Conservation (phyloP, 1,140 invertebrate species). For the Penaeus indicus region DNA sequence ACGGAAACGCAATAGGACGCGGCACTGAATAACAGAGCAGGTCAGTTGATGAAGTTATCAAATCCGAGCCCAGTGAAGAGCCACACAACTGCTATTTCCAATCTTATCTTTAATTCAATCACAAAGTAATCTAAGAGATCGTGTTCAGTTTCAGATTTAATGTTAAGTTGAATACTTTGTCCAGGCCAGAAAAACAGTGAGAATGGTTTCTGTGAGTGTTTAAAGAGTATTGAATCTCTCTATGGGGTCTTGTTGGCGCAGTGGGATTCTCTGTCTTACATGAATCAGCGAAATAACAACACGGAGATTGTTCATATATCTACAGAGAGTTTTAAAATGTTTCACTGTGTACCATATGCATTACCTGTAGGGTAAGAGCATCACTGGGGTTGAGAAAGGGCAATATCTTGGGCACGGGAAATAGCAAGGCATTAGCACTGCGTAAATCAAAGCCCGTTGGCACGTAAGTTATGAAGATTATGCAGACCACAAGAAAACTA, state of each 20-base stretch:
- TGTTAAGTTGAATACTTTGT: constrained; percentile 40
- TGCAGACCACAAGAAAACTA: neutral
- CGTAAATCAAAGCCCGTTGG: neutral
- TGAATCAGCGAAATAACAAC: constrained; percentile 52
- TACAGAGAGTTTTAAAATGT: constrained; percentile 28
- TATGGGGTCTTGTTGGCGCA: constrained; percentile 57
- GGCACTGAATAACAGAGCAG: constrained; percentile 29
- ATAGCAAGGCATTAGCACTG: too few species aligned
- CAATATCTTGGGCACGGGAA: too few species aligned
- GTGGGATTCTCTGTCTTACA: constrained; percentile 53
- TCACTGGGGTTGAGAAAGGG: too few species aligned
- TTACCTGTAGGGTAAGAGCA: too few species aligned
- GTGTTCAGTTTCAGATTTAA: constrained; percentile 59
- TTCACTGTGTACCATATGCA: constrained; percentile 4
- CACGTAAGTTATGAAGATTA: neutral
- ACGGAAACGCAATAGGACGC: neutral
- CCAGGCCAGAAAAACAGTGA: constrained; percentile 45
- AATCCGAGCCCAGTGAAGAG: neutral
- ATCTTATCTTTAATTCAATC: constrained; percentile 62
- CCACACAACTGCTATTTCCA: neutral
- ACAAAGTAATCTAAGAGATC: constrained; percentile 57
- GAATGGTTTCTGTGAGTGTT: constrained; percentile 62
- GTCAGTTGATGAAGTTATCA: constrained; percentile 48
- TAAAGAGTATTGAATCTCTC: constrained; percentile 61
- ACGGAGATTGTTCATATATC: constrained; percentile 22